Conservation (phyloP, 2,888 invertebrate genomes). For the Microdon myrmicae region DNA sequence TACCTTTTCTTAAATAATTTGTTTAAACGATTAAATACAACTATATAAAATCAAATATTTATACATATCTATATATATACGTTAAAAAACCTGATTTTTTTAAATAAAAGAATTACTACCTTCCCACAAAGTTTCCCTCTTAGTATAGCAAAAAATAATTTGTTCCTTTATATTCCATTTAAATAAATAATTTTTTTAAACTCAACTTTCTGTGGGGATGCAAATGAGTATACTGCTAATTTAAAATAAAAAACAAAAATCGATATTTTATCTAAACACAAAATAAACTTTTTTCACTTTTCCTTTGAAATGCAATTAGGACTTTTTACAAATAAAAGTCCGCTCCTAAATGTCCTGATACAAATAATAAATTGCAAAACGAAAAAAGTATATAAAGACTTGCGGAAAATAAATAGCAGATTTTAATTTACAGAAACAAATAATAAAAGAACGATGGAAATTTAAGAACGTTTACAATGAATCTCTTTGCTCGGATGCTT, state of each 20-base stretch:
- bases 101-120: slow-evolving; percentile 29
- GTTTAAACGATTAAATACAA: slow-evolving; percentile 32
- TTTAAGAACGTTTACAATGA: slow-evolving; percentile 23
- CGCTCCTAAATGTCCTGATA: slow-evolving; percentile 5
- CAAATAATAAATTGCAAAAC: slow-evolving; percentile 9
- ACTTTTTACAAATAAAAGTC: slow-evolving; percentile 26
- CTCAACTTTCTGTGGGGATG: slow-evolving; percentile 59
- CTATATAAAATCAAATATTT: slow-evolving; percentile 11
- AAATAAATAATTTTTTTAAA: slow-evolving; percentile 49
- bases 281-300: slow-evolving; percentile 19
- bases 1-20: slow-evolving; percentile 17
- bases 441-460: slow-evolving; percentile 20
- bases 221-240: slow-evolving; percentile 54
- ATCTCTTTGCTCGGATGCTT: slow-evolving; percentile 61
- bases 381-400: slow-evolving; percentile 12
- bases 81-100: slow-evolving; percentile 15
- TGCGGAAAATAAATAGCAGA: slow-evolving; percentile 3
- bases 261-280: slow-evolving; percentile 58
- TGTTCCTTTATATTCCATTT: slow-evolving; percentile 29
- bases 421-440: slow-evolving; percentile 6
- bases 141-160: slow-evolving; percentile 29
- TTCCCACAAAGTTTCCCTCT: slow-evolving; percentile 44
- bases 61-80: not conserved
- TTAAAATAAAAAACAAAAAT: slow-evolving; percentile 33
- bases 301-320: slow-evolving; percentile 21